Conservation (phyloP, 1,140 invertebrate species). For the Bombus balteatus region DNA sequence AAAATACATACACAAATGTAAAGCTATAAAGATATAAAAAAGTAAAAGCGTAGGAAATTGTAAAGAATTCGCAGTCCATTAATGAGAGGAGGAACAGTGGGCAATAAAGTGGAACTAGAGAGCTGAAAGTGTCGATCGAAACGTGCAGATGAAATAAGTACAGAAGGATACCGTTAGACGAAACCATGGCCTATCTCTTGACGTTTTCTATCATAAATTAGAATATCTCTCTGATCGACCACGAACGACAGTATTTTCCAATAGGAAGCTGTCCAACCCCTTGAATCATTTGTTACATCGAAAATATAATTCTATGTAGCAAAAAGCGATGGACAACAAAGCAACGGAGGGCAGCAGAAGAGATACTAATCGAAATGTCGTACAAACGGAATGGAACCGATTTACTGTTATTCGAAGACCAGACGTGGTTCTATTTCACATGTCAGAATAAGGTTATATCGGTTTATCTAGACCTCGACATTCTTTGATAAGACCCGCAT, state of each 20-base stretch:
- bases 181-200: constrained; percentile 20
- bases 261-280: not conserved
- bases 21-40: not conserved
- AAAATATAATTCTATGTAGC: constrained; percentile 10
- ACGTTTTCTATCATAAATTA: constrained; percentile 34
- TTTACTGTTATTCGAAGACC: constrained; percentile 65
- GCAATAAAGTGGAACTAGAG: not conserved
- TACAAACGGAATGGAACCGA: constrained; percentile 65
- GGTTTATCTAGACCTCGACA: constrained; percentile 64
- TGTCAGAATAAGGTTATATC: constrained; percentile 59
- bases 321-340: constrained; percentile 31
- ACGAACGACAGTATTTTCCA: constrained; percentile 2
- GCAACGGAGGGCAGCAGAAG: constrained; percentile 20
- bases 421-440: constrained; percentile 55
- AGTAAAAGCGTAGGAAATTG: not conserved
- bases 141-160: constrained; percentile 1
- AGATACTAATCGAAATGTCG: constrained; percentile 66
- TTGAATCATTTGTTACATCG: not conserved
- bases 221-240: not conserved
- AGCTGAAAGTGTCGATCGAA: constrained; percentile 3
- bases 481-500: constrained; percentile 68
- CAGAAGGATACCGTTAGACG: constrained; percentile 8
- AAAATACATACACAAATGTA: no score
- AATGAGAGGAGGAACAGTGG: not conserved
- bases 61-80: not conserved